phyloP scores from a whole-genome alignment of 2,797 vertebrate genomes.

The Danio kyathit region DNA sequence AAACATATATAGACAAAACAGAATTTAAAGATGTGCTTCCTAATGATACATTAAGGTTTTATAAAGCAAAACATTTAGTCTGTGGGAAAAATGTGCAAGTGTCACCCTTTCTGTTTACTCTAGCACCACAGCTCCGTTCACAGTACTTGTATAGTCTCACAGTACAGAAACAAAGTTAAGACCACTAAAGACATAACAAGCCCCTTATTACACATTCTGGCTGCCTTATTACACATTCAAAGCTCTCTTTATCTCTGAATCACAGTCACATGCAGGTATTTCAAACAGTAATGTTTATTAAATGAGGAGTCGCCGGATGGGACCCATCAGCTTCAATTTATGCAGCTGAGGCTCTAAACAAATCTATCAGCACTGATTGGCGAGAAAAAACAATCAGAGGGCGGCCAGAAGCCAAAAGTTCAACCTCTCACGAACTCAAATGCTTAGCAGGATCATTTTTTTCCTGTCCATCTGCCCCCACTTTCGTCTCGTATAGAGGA shows the following conservation, averaged over 20 bases:
- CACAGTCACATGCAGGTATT: constrained; percentile 67
- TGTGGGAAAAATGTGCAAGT: neutral
- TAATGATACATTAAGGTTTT: neutral
- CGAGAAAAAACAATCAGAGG: constrained; percentile 67
- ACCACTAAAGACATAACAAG: constrained; percentile 51
- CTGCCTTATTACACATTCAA: constrained; percentile 38
- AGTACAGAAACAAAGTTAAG: constrained; percentile 36
- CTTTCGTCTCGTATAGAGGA: constrained; percentile 49
- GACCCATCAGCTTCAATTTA: constrained; percentile 72
- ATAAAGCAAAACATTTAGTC: neutral
- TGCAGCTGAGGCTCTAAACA: constrained; percentile 58
- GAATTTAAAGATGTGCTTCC: neutral
- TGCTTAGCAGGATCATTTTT: constrained; percentile 54
- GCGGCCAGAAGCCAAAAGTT: constrained; percentile 62
- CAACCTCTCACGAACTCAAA: constrained; percentile 60
- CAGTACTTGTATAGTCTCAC: constrained; percentile 23
- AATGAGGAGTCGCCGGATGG: constrained; percentile 65
- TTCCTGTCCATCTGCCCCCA: neutral
- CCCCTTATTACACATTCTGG: constrained; percentile 51
- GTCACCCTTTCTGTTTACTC: constrained; percentile 22
- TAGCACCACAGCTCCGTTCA: neutral
- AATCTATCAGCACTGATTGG: constrained; percentile 67
- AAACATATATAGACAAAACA: no score
- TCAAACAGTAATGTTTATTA: constrained; percentile 65
- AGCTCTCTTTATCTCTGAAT: constrained; percentile 45